These are phyloP conservation scores for Protaetia brevitarsis DNA, from an alignment of 1,140 invertebrate genomes.

Conservation along the genomic window DNA sequence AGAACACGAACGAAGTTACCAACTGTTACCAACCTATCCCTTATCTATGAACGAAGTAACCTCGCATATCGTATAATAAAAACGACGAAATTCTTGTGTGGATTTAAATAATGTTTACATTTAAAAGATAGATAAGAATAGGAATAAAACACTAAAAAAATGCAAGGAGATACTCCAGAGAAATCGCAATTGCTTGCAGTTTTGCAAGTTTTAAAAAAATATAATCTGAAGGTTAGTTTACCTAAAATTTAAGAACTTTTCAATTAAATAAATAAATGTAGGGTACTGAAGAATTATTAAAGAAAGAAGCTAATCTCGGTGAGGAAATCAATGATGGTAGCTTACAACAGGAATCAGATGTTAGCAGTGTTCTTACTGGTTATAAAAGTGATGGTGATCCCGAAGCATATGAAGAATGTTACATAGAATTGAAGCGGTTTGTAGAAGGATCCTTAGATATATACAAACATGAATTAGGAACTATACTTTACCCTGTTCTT, in stretches of 20 bases:
- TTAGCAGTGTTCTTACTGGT: constrained; percentile 77
- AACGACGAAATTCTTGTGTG: no score
- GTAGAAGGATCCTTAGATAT: constrained; percentile 90
- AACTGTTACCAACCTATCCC: no score
- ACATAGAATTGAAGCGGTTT: constrained; percentile 82
- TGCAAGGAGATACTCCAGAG: no score
- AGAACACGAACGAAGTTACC: no score
- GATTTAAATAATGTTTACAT: no score
- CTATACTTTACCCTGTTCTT: constrained; percentile 90
- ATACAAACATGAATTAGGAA: constrained; percentile 91
- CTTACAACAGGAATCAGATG: constrained; percentile 67
- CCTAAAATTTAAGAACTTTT: constrained; percentile 25
- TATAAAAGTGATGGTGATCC: constrained; percentile 92
- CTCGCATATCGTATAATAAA: no score
- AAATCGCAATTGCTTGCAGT: constrained; percentile 77
- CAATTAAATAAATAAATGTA: constrained; percentile 44
- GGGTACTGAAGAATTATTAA: constrained; percentile 82
- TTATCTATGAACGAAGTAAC: no score
- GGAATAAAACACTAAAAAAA: no score
- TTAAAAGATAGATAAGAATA: no score
- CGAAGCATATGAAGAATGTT: constrained; percentile 83
- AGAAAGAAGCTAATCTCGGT: constrained; percentile 77
- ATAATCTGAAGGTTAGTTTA: constrained; percentile 77
- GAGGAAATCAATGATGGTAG: constrained; percentile 58
- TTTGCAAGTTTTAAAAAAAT: constrained; percentile 81